phyloP scores from a whole-genome alignment of 2,113 vertebrate species.

The Microcebus ravelobensis region DNA sequence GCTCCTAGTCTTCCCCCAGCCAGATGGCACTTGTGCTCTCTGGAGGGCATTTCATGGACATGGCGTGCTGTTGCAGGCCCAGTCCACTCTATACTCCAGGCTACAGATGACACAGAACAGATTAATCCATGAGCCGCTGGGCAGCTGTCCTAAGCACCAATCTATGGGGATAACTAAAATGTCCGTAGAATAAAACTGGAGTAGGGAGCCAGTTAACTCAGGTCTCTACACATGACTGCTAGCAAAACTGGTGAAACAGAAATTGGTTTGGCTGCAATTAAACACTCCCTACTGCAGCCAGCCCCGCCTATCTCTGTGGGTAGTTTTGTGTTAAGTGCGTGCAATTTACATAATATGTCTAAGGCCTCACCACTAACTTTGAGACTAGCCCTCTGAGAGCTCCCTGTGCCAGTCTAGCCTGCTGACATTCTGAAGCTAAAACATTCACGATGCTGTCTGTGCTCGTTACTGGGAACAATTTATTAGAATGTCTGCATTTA shows the following conservation, averaged over 20 bases:
- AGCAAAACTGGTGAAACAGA: slow-evolving; percentile 8
- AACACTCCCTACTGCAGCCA: neutral
- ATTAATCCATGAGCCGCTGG: neutral
- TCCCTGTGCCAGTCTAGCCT: neutral
- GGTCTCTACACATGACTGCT: neutral
- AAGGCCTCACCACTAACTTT: slow-evolving; percentile 17
- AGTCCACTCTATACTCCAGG: neutral
- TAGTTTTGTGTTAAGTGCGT: neutral
- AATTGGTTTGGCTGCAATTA: slow-evolving; percentile 7
- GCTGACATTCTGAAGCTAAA: slow-evolving; percentile 24
- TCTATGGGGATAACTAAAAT: neutral
- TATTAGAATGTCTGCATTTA: slow-evolving; percentile 58
- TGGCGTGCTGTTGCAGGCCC: neutral
- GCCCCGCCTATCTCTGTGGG: neutral
- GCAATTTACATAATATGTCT: neutral
- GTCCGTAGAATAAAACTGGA: neutral
- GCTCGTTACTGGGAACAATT: slow-evolving; percentile 47
- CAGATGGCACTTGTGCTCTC: neutral
- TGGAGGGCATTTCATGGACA: neutral
- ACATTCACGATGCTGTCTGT: neutral
- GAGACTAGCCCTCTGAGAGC: neutral
- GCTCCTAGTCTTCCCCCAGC: neutral
- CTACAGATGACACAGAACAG: neutral
- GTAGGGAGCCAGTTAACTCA: neutral
- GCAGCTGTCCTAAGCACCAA: neutral